A percentile compares a stretch with the other conserved stretches of the same genome.
These are phyloP conservation scores for Scytalopus superciliaris DNA, from an alignment of 2,113 vertebrate species.

Conservation along the genomic window DNA sequence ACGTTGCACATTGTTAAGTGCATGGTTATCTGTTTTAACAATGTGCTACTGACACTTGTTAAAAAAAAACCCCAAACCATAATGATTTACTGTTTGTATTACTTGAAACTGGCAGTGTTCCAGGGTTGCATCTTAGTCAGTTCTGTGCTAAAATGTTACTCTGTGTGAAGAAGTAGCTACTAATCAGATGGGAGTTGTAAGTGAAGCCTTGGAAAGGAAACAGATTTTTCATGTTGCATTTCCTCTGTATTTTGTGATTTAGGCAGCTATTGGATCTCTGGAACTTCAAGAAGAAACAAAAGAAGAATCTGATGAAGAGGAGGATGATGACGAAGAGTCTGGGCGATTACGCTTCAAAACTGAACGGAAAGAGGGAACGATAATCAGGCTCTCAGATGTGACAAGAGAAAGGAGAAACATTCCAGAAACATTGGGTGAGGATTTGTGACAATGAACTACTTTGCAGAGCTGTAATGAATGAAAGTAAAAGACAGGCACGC, in stretches of 20 bases:
- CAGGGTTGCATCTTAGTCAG: not conserved
- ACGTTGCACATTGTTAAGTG: no score
- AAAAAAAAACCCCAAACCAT: not conserved
- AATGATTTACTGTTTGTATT: not conserved
- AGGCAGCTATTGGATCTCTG: slow-evolving; percentile 81
- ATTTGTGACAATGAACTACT: not conserved
- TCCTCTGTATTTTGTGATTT: not conserved
- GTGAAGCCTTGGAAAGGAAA: no score
- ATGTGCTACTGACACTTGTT: not conserved
- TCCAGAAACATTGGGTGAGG: slow-evolving; percentile 94
- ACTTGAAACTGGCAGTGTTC: not conserved
- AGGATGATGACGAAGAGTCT: slow-evolving; percentile 91
- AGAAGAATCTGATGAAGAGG: slow-evolving; percentile 89
- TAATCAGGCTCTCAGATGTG: slow-evolving; percentile 89
- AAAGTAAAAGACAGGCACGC: not conserved
- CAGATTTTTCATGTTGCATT: no score
- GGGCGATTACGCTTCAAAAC: slow-evolving; percentile 93
- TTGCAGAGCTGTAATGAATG: not conserved
- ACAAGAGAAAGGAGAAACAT: slow-evolving; percentile 91
- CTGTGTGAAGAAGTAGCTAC: not conserved
- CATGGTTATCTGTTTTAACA: no score
- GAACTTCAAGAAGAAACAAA: slow-evolving; percentile 78
- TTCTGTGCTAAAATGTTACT: not conserved
- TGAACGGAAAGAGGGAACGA: slow-evolving; percentile 90
- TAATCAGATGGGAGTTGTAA: not conserved